A percentile compares a stretch with the other conserved stretches of the same genome.
Evolutionary conservation across 2,797 vertebrate species (phyloP).

Genomic region (Pseudochromis fuscus): DNA sequence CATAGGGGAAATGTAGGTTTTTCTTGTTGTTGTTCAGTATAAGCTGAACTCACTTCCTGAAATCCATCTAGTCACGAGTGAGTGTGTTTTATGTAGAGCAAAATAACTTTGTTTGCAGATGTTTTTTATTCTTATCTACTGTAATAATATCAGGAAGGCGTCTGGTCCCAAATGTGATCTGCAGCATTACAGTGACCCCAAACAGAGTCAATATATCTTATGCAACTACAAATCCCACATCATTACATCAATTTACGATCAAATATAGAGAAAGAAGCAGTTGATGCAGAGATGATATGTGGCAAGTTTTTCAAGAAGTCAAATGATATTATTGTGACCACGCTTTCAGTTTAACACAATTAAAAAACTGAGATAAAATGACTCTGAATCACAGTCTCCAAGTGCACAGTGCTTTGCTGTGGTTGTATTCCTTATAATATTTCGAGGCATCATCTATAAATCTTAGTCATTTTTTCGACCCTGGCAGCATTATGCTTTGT

Average conservation of each 20-base stretch:
- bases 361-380: no score
- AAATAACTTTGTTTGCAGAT: slow-evolving; percentile 11
- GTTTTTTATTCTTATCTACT: background rate
- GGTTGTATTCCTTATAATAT: background rate
- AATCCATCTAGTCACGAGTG: background rate
- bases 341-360: no score
- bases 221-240: background rate
- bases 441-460: no score
- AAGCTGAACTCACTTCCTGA: background rate
- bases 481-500: no score
- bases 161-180: slow-evolving; percentile 12
- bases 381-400: no score
- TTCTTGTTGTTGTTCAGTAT: background rate
- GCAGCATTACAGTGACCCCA: slow-evolving; percentile 2
- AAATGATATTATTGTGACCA: background rate
- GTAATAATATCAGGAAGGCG: background rate
- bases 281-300: background rate
- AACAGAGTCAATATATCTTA: no score
- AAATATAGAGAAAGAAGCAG: slow-evolving; percentile 7
- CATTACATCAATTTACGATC: slow-evolving; percentile 1
- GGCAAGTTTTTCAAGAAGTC: slow-evolving; percentile 1
- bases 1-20: background rate
- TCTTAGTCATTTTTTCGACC: no score
- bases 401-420: no score
- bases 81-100: slow-evolving; percentile 22